Percentiles rank a stretch among this genome's conserved stretches.
phyloP scores from a whole-genome alignment of 2,113 vertebrate species.

The Bothrops jararaca region DNA sequence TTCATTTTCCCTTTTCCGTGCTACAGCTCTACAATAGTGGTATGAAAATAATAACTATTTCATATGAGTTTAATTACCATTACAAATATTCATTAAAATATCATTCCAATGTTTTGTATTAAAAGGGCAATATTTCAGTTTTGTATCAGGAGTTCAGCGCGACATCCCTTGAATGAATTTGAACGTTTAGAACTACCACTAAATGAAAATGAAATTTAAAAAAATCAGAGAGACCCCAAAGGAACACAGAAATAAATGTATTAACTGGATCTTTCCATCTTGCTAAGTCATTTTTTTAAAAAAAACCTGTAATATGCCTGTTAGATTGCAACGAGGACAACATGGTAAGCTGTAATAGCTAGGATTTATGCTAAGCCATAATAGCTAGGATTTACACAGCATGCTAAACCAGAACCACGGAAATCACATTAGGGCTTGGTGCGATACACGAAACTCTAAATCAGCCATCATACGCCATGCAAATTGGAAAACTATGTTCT shows the following conservation, averaged over 20 bases:
- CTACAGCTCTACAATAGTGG: background rate
- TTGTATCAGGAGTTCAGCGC: background rate
- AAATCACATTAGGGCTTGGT: background rate
- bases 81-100: slow-evolving; percentile 4
- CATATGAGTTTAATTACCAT: background rate
- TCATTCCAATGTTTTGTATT: background rate
- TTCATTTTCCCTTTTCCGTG: background rate
- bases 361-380: background rate
- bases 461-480: background rate
- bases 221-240: background rate
- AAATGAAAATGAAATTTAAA: background rate
- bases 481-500: background rate
- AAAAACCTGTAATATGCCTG: background rate
- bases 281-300: background rate
- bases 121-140: background rate
- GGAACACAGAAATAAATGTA: background rate
- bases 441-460: background rate
- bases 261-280: background rate
- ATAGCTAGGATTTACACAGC: background rate
- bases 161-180: background rate
- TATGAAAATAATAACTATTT: background rate
- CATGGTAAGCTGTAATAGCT: background rate
- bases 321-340: background rate
- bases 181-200: background rate
- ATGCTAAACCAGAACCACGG: background rate